These are phyloP conservation scores for Cliona cf. orientalis DNA, from an alignment of 37 sponge, comb jelly and placozoan species.

Conservation along the genomic window DNA sequence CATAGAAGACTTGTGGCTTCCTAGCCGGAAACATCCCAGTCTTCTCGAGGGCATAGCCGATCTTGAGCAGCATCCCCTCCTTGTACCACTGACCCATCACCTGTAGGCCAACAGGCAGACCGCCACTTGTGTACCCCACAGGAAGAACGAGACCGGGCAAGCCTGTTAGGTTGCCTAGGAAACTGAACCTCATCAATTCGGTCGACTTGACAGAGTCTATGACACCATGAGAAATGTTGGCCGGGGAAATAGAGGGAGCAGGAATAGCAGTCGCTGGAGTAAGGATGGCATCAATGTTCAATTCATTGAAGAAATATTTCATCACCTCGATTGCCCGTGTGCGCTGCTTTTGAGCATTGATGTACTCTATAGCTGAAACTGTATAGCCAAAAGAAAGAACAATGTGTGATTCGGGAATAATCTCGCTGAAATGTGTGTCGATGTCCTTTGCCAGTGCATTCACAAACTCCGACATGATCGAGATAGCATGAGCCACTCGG, in stretches of 20 bases:
- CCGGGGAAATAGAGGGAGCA: conserved; percentile 49
- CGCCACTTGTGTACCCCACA: conserved; percentile 63
- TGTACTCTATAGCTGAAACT: conserved; percentile 21
- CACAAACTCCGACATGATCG: conserved; percentile 62
- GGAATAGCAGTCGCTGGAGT: conserved; percentile 66
- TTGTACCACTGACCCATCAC: conserved; percentile 89
- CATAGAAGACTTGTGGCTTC: conserved; percentile 61
- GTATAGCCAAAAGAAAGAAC: not conserved
- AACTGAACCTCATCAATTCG: conserved; percentile 49
- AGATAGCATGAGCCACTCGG: conserved; percentile 61
- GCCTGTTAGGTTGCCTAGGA: conserved; percentile 77
- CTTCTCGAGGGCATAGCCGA: conserved; percentile 79
- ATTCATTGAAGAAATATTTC: conserved; percentile 44
- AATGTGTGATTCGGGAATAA: conserved; percentile 58
- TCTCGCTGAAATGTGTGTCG: conserved; percentile 54
- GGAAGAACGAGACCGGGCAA: conserved; percentile 78
- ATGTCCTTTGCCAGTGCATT: conserved; percentile 25
- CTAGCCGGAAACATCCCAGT: conserved; percentile 2
- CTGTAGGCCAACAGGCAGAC: conserved; percentile 87
- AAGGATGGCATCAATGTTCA: conserved; percentile 58
- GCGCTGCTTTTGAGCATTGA: conserved; percentile 77
- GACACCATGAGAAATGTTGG: conserved; percentile 36
- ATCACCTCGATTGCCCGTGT: conserved; percentile 50
- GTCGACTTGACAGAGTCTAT: conserved; percentile 23
- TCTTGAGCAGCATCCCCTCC: conserved; percentile 76